Evolutionary conservation across 2,888 invertebrate species (phyloP), one percentile per base, ranked within the genome.

Genomic region (Andrena bucephala): DNA sequence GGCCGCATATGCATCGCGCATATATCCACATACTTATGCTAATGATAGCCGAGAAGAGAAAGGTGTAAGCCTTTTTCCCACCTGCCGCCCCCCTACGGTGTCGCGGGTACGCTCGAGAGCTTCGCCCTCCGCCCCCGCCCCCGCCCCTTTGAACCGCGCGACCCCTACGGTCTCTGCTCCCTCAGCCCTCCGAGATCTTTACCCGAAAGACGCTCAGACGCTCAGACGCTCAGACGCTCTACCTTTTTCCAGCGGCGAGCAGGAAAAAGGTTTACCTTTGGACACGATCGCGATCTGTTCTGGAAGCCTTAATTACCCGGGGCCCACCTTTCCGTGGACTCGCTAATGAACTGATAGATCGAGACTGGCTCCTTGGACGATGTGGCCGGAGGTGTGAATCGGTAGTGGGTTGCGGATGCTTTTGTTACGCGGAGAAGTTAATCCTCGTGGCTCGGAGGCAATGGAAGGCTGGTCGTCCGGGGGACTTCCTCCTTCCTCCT

Each of bases 11-110:
- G 82, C 62, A 77, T 42, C 83, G 79, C 79, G 75, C 77, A 75
- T 80, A 83, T 80, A 87, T 91, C 90, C 90, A 91, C 90, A 92
- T 92, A 92, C 90, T 92, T 92, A 92, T 92, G 92, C 89, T 92
- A 92, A 92, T 92, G 88, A 89, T 84, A 86, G 78, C 72, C 73
- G 77, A 80, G 86, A 83, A 89, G 87, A 90, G 90, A 90, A 90
- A 91, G 87, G 89, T 91, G 89, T 91, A 91, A 90, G 87, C 85
- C 89, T 89, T 91, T 91, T 90, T 91, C 88, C 89, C 91, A 92
- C 90, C 92, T 92, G 92, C 89, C 78, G 89, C 78, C 81, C 85
- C 87, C 85, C 86, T 83, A 83, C 81, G 50, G 84, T 82, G 84
- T 82, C 77, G 48, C 77, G 48, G 62, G 68, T 74, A 67, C 52